These are phyloP conservation scores for Pipistrellus nathusii DNA, from an alignment of 2,797 vertebrate species.

Conservation along the genomic window DNA sequence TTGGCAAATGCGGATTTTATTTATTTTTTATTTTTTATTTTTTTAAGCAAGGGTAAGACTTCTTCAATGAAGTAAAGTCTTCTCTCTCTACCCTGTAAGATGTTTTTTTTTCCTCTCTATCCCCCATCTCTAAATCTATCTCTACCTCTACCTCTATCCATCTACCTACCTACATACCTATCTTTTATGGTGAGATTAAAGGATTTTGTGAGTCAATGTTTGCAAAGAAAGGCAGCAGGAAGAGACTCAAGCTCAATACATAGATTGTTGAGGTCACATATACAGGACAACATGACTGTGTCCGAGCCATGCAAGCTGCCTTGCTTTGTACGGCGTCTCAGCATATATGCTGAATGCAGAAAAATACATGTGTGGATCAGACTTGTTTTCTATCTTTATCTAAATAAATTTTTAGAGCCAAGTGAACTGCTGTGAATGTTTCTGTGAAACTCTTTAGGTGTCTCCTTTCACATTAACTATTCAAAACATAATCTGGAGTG, in stretches of 20 bases:
- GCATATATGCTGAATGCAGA: not conserved
- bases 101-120: too few relatives aligned
- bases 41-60: not conserved
- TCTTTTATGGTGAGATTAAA: not conserved
- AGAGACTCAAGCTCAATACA: not conserved
- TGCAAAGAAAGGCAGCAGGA: not conserved
- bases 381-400: not conserved
- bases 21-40: not conserved
- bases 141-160: not conserved
- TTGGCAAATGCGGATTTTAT: not conserved
- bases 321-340: not conserved
- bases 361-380: not conserved
- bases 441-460: not conserved
- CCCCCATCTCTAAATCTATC: too few relatives aligned
- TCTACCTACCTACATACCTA: not conserved
- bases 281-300: not conserved
- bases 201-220: not conserved
- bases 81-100: not conserved
- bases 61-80: not conserved
- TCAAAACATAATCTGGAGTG: not conserved
- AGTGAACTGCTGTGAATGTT: not conserved
- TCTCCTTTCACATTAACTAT: not conserved
- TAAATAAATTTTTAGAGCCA: not conserved
- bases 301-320: not conserved
- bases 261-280: not conserved